A percentile compares a stretch with the other conserved stretches of the same genome.
Evolutionary conservation across 2,113 vertebrate genomes (phyloP).

Genomic region (Nothoprocta perdicaria): DNA sequence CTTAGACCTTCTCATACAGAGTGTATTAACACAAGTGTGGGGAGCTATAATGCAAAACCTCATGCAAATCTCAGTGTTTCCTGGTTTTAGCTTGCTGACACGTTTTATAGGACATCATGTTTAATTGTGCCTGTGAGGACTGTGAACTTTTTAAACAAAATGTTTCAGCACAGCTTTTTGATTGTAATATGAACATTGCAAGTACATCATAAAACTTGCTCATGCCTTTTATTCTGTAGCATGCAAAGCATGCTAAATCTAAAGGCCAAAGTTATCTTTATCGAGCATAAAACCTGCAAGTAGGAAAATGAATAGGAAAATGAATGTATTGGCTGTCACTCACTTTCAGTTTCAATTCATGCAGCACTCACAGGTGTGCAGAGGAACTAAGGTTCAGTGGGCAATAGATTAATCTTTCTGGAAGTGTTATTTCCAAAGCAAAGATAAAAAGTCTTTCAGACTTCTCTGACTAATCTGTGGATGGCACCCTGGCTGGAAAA

Average conservation of each 20-base stretch:
- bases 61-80: background rate
- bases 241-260: background rate
- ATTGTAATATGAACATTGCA: background rate
- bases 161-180: background rate
- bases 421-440: background rate
- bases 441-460: background rate
- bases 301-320: background rate
- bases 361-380: background rate
- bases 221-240: background rate
- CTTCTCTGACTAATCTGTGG: background rate
- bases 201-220: background rate
- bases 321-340: background rate
- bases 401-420: background rate
- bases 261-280: background rate
- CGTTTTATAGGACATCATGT: rapidly evolving
- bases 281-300: rapidly evolving
- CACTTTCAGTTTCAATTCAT: background rate
- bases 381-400: background rate
- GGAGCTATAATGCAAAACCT: background rate
- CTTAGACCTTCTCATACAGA: background rate
- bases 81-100: background rate
- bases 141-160: background rate
- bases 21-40: background rate
- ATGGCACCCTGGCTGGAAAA: background rate
- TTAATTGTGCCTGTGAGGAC: background rate